Evolutionary conservation across 2,797 vertebrate genomes (phyloP).

Genomic region (Strix occidentalis): DNA sequence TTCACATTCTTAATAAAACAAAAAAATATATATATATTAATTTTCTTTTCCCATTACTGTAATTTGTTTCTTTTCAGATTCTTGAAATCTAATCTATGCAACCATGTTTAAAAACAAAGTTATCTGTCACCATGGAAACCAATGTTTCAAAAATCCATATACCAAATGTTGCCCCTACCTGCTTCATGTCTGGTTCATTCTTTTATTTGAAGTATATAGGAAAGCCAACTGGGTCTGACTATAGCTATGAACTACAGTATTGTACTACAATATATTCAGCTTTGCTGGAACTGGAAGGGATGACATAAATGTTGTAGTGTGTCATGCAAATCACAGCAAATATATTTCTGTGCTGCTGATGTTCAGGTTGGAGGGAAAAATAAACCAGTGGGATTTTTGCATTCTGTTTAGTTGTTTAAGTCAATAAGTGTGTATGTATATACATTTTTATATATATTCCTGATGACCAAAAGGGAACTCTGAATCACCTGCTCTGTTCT

Average conservation of each 20-base stretch:
- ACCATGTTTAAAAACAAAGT: background rate
- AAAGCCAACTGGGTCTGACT: background rate
- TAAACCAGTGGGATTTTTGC: background rate
- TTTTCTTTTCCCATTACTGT: background rate
- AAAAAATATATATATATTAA: no score
- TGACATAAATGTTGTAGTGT: background rate
- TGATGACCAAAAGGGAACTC: background rate
- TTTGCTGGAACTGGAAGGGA: background rate
- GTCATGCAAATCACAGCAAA: background rate
- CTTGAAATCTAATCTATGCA: background rate
- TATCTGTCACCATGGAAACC: constrained; percentile 34
- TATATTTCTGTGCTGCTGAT: background rate
- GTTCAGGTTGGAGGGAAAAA: background rate
- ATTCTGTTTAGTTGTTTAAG: background rate
- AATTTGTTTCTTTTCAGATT: background rate
- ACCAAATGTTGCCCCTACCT: background rate
- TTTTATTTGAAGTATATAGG: background rate
- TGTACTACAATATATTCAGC: background rate
- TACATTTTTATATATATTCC: background rate
- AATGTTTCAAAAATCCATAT: background rate
- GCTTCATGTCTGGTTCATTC: background rate
- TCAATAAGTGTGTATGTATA: background rate
- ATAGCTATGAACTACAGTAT: background rate
- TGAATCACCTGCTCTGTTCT: background rate
- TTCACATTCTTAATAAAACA: background rate